phyloP scores from a whole-genome alignment of 2,113 vertebrate genomes.

The Orientallactaga bullata region DNA sequence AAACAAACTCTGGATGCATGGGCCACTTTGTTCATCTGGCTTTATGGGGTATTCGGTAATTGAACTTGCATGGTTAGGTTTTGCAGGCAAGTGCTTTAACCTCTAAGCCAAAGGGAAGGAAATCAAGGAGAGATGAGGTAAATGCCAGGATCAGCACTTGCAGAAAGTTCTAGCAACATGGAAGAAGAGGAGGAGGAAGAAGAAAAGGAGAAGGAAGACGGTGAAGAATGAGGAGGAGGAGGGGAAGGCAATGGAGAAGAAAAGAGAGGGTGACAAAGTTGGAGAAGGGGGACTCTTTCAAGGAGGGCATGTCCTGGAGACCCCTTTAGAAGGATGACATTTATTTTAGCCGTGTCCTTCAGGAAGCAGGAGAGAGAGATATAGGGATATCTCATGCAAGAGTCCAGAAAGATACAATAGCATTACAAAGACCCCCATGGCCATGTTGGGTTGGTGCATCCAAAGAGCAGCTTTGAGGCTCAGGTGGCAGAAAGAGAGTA shows the following conservation, averaged over 20 bases:
- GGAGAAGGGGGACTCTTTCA: background rate
- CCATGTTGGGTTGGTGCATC: background rate
- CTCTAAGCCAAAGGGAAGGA: background rate
- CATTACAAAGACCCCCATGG: background rate
- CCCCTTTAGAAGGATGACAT: background rate
- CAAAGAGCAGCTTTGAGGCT: background rate
- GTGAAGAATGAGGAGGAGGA: background rate
- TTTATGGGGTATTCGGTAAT: too few relatives aligned
- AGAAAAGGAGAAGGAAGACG: background rate
- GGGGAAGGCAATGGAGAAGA: too few relatives aligned
- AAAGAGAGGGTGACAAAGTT: background rate
- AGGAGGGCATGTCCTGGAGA: background rate
- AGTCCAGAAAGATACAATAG: too few relatives aligned
- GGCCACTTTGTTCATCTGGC: too few relatives aligned
- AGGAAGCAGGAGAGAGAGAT: background rate
- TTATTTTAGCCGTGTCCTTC: slow-evolving; percentile 1
- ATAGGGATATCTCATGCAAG: background rate
- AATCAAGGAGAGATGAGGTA: background rate
- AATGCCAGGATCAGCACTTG: background rate
- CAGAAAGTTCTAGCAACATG: background rate
- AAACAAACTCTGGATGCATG: too few relatives aligned
- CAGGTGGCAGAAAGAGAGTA: background rate
- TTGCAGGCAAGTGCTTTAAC: too few relatives aligned
- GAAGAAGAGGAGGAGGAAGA: background rate
- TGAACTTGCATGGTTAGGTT: too few relatives aligned